Percentiles rank a stretch among this genome's conserved stretches.
Conservation (phyloP, 2,888 invertebrate genomes). For the Drosophila meridionalis region DNA sequence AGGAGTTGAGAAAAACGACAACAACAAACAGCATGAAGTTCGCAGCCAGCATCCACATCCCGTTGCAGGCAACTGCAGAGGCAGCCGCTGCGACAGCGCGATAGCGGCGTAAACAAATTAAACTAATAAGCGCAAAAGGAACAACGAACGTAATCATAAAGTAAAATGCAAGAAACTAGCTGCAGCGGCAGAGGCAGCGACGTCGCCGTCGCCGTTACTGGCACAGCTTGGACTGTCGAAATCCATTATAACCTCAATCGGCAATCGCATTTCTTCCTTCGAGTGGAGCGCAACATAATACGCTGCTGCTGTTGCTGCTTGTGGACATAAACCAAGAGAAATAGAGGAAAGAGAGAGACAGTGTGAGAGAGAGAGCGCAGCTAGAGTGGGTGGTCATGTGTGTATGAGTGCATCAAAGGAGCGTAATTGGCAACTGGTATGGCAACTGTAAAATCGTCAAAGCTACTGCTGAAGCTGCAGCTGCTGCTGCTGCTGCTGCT, state of each 20-base stretch:
- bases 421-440: slow-evolving; percentile 30
- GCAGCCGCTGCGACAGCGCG: slow-evolving; percentile 39
- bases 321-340: slow-evolving; percentile 52
- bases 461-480: slow-evolving; percentile 18
- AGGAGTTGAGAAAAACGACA: slow-evolving; percentile 27
- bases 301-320: slow-evolving; percentile 42
- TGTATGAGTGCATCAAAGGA: slow-evolving; percentile 40
- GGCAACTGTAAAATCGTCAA: slow-evolving; percentile 44
- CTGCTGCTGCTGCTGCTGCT: background rate
- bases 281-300: slow-evolving; percentile 71
- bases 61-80: slow-evolving; percentile 45
- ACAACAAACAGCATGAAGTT: slow-evolving; percentile 28
- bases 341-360: background rate
- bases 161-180: slow-evolving; percentile 55
- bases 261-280: slow-evolving; percentile 81
- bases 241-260: slow-evolving; percentile 83
- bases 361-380: slow-evolving; percentile 8
- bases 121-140: slow-evolving; percentile 77
- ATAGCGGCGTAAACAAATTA: slow-evolving; percentile 70
- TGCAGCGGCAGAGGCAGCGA: slow-evolving; percentile 35
- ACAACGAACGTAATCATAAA: slow-evolving; percentile 68
- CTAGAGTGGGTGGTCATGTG: slow-evolving; percentile 20
- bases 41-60: slow-evolving; percentile 36
- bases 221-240: slow-evolving; percentile 79
- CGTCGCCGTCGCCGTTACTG: slow-evolving; percentile 40